Evolutionary conservation across 2,113 vertebrate genomes (phyloP), one percentile per base, ranked within the genome.

Genomic region (Seriola rivoliana): DNA sequence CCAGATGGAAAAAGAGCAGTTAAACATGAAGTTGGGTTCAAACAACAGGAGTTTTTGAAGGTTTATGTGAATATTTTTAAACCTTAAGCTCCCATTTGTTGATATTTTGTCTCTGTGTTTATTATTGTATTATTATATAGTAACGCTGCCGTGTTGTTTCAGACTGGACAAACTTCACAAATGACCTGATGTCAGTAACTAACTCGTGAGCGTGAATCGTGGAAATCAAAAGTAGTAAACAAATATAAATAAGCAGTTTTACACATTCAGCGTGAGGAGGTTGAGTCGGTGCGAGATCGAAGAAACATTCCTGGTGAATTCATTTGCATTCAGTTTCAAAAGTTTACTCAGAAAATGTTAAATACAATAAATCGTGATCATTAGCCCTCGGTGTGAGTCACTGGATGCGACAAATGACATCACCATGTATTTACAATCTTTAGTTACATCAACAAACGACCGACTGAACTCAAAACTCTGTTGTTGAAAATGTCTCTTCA

Each of bases 361-460:
- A 58, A 48, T 9, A 8, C 29, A 17, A 32, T 0, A 68, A 10
- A 0, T 13, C 0, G 3, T n/a, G 44, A 71, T 29, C n/a, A 4
- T 67, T 79, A 89, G 81, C 88, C 89, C 89, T 92, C 88, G 5
- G 71, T 54, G 38, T 55, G 25, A 70, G 54, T 85, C 40, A 42
- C 40, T 8, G 8, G 40, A 42, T 2, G 40, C 40, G 40, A 42
- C 40, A 42, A 11, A 42, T n/a, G 48, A 88, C 60, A 54, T 78
- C 71, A 14, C 17, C 52, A 32, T 6, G 36, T 59, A 25, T 60
- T 67, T 59, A 88, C 81, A 86, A 76, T 76, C 66, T 66, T 32
- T 9, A 63, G 50, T 52, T 23, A 63, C 60, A 57, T 14, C 54
- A 44, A 34, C 40, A 60, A 29, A 64, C 8, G 40, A 36, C 1